Base-by-base conservation (phyloP, 30 jellyfish, hydroid and myxozoan species). In the Aurelia coerulea region DNA sequence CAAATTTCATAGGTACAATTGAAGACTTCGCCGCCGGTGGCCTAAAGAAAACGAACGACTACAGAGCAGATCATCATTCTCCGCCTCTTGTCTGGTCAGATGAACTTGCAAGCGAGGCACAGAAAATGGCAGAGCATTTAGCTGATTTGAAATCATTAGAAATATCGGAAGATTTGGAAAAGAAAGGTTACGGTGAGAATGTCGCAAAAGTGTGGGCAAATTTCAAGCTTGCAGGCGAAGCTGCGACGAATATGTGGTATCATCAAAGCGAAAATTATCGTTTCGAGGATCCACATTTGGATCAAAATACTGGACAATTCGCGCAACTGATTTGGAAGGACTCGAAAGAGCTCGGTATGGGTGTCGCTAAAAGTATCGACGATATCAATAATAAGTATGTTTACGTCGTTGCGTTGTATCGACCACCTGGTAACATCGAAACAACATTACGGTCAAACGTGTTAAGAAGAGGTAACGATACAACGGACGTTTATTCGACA, bases 121-220 rank as follows among this genome's bases (percentile, higher is more conserved):
- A 94, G 79, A 94, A 94, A 79, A 79, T 94, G 78, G 99, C 99
- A 4, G 99, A 94, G 85, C 92, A 95, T 51, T 74, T 94, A 19
- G 99, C 99, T 62, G 99, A 94, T 76, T 70, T 89, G 76, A 94
- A 94, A 62, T 64, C 97, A 53, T 70, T 94, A 73, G 97, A 94
- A 74, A 94, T 94, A 33, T 87, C 99, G 14, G 80, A 73, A 19
- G 99, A 94, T 69, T 79, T 94, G 71, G 99, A 94, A 79, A 94
- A 94, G 80, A 90, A 89, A 58, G 99, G 99, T 8, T 88, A 65
- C 68, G 99, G 99, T 1, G 99, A 94, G 87, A 94, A 94, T 72
- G 99, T 94, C n/a, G 99, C 99, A 46, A 94, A 94, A 62, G 99
- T 94, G 15, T 94, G 99, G 99, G 99, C 99, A 51, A 94, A 90